These are phyloP conservation scores for Plectus sambesii DNA, from an alignment of 1,140 invertebrate species.

Conservation along the genomic window DNA sequence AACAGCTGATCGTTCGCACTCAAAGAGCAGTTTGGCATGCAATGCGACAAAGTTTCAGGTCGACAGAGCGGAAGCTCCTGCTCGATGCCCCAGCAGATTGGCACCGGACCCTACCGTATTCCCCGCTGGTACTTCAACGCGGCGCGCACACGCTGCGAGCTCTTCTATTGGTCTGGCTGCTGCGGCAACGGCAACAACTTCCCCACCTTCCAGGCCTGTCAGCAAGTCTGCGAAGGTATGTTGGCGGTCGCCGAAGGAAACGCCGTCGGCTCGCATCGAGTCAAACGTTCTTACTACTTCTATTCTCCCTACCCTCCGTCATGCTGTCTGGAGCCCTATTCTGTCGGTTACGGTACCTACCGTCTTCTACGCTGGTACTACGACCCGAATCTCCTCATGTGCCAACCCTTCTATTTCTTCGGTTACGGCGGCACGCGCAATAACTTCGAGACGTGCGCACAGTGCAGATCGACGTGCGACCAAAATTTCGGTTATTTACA, in stretches of 20 bases:
- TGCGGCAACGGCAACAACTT: conserved; percentile 40
- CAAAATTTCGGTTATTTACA: too few species aligned
- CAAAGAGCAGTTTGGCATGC: too few species aligned
- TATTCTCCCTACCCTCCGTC: conserved; percentile 14
- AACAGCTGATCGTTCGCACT: too few species aligned
- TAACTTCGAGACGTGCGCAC: too few species aligned
- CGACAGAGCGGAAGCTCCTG: conserved; percentile 28
- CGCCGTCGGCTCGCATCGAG: too few species aligned
- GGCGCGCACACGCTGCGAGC: conserved; percentile 29
- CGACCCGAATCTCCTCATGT: conserved; percentile 11
- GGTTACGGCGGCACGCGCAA: conserved; percentile 18
- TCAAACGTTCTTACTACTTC: conserved; percentile 2
- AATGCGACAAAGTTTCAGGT: too few species aligned
- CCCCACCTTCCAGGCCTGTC: conserved; percentile 30
- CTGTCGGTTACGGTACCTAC: conserved; percentile 16
- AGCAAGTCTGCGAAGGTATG: conserved; percentile 33
- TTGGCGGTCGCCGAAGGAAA: too few species aligned
- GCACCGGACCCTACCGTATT: conserved; percentile 41
- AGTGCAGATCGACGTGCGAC: too few species aligned
- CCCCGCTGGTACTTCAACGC: conserved; percentile 42
- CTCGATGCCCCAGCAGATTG: conserved; percentile 39
- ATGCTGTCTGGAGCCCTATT: conserved; percentile 24
- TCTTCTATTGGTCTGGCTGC: conserved; percentile 45
- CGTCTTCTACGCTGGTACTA: conserved; percentile 22
- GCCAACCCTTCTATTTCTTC: conserved; percentile 19